A percentile compares a stretch with the other conserved stretches of the same genome.
Evolutionary conservation across 1,140 invertebrate genomes (phyloP).

Genomic region (Platyscapa corneri): DNA sequence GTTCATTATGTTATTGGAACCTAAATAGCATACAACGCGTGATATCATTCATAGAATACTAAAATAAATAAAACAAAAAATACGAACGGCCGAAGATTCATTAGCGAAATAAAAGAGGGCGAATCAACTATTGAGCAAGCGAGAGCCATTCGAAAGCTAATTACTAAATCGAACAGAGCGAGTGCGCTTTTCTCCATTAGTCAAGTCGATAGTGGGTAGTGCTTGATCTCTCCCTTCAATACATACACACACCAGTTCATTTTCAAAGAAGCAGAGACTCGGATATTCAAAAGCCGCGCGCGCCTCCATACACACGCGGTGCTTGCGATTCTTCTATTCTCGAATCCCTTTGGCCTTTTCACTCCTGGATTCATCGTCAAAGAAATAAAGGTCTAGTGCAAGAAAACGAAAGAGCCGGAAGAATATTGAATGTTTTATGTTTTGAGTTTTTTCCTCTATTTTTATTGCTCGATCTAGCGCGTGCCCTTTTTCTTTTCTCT

Average conservation of each 20-base stretch:
- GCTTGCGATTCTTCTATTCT: conserved; percentile 8
- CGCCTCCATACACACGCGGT: conserved; percentile 10
- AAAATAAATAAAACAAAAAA: background rate
- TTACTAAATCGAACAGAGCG: conserved; percentile 11
- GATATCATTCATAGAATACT: background rate
- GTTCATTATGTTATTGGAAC: background rate
- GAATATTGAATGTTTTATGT: conserved; percentile 38
- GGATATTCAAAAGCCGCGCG: conserved; percentile 37
- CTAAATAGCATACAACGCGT: background rate
- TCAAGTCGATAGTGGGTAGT: conserved; percentile 2
- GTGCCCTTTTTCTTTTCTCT: conserved; percentile 8
- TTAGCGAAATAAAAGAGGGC: conserved; percentile 7
- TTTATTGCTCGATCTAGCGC: background rate
- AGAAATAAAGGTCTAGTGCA: conserved; percentile 18
- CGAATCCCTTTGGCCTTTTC: conserved; percentile 37
- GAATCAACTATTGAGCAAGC: background rate
- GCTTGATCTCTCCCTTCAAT: conserved; percentile 24
- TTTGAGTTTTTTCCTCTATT: background rate
- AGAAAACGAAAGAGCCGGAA: conserved; percentile 11
- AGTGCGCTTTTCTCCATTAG: conserved; percentile 26
- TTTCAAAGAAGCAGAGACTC: conserved; percentile 34
- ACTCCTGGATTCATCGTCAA: conserved; percentile 23
- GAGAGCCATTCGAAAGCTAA: conserved; percentile 29
- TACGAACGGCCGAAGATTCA: background rate
- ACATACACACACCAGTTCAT: background rate